Evolutionary conservation across 2,888 invertebrate species (phyloP).

Genomic region (Nymphalis polychloros): DNA sequence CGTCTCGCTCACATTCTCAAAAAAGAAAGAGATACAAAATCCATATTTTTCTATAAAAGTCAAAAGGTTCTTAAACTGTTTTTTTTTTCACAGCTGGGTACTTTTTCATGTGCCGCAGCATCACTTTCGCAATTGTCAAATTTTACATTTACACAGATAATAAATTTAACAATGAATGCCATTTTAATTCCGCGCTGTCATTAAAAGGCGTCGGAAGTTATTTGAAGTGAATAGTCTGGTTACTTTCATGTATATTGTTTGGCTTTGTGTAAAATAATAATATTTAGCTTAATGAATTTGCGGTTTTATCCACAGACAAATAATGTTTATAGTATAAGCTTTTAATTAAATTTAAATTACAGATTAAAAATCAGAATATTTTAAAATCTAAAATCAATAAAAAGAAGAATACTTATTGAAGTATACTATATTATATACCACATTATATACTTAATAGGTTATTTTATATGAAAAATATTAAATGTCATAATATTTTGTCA

Average conservation of each 20-base stretch:
- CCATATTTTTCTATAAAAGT: slow-evolving; percentile 13
- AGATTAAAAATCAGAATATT: too few relatives aligned
- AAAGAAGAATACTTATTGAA: too few relatives aligned
- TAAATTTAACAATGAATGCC: slow-evolving; percentile 33
- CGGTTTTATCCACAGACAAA: too few relatives aligned
- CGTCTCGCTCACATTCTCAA: slow-evolving; percentile 9
- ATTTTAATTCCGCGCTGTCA: slow-evolving; percentile 34
- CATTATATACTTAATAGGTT: too few relatives aligned
- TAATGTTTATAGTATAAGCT: too few relatives aligned
- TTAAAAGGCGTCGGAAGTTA: slow-evolving; percentile 25
- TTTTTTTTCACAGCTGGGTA: slow-evolving; percentile 39
- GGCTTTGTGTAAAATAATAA: background rate
- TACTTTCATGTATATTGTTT: background rate
- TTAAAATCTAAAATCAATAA: too few relatives aligned
- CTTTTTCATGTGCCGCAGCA: slow-evolving; percentile 41
- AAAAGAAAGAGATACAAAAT: slow-evolving; percentile 17
- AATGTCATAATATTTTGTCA: too few relatives aligned
- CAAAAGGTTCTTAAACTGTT: slow-evolving; percentile 28
- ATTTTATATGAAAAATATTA: too few relatives aligned
- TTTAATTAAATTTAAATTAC: too few relatives aligned
- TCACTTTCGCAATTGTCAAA: slow-evolving; percentile 41
- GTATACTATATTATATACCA: too few relatives aligned
- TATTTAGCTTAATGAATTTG: background rate
- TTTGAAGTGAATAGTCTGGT: slow-evolving; percentile 10
- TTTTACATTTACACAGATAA: slow-evolving; percentile 40